Evolutionary conservation across 2,888 invertebrate genomes (phyloP), one percentile per base, ranked within the genome.

Genomic region (Erebia epiphron): DNA sequence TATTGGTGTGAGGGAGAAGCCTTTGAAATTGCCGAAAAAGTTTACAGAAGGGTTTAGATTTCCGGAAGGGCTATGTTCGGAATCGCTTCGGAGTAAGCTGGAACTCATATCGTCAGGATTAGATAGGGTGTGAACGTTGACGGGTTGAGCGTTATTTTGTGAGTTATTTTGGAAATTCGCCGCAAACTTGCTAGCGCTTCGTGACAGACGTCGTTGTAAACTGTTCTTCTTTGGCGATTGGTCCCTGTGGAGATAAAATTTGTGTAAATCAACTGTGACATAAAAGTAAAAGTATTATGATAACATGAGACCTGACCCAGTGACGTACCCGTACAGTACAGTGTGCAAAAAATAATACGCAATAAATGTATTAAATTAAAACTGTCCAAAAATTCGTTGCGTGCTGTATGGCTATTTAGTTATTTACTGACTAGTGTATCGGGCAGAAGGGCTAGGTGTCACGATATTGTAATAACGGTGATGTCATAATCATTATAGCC

Each of bases 1-100:
- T 0, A 96, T 91, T 0, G 97, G 96, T 0, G 95, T 94, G 60
- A 98, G 93, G 0, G 96, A 96, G 86, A 98, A 98, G 0, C 98
- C 98, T 87, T 97, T 97, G 90, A 97, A 97, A 80, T 97, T 96
- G 0, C 98, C 98, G 85, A 97, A 97, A 89, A 98, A 95, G 80
- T 96, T 96, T 72, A 94, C 88, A 49, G 94, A 84, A 61, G 94
- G 91, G 77, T 92, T 92, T 1, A 92, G 79, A 62, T 90, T 88
- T 0, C 93, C 91, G 16, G 93, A 84, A 0, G 94, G 94, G 21
- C 91, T 92, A 18, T 88, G 77, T 49, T 88, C 94, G 0, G 94
- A 91, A 68, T 95, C 94, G 14, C 93, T 92, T 69, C 95, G 93
- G 0, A 96, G 87, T 0, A 96, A 86, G 8, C 96, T 96, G 16